Evolutionary conservation across 2,797 vertebrate species (phyloP).

Genomic region (Gymnothorax javanicus): DNA sequence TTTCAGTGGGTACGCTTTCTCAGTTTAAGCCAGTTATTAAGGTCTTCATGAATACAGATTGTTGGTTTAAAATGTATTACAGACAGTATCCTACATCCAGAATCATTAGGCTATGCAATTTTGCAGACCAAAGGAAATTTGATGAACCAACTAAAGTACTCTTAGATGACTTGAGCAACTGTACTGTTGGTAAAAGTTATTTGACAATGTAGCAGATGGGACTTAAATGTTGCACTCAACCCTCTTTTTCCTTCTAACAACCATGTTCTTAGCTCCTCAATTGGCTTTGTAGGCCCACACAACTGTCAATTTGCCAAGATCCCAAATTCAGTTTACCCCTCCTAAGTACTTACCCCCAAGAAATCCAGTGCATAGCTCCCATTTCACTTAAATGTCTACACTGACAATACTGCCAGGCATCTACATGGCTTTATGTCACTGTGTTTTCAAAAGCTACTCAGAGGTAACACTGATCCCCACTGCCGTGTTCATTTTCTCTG

Average conservation of each 20-base stretch:
- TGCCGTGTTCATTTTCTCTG: not conserved
- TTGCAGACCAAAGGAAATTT: conserved; percentile 16
- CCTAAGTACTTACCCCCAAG: not conserved
- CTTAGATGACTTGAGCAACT: not conserved
- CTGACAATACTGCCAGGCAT: not conserved
- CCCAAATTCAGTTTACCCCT: not conserved
- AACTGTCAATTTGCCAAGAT: not conserved
- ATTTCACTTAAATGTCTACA: not conserved
- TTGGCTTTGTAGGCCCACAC: not conserved
- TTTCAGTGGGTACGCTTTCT: not conserved
- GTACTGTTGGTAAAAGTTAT: not conserved
- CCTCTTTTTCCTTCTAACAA: not conserved
- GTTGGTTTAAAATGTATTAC: not conserved
- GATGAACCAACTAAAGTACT: not conserved
- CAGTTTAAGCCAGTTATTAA: not conserved
- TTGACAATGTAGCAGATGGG: not conserved
- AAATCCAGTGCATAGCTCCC: not conserved
- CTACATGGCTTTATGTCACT: not conserved
- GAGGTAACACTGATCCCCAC: not conserved
- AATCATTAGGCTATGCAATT: conserved; percentile 13
- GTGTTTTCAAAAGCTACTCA: not conserved
- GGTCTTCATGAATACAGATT: not conserved
- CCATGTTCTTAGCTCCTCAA: not conserved
- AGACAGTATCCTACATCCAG: not conserved
- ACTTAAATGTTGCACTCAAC: not conserved